These are phyloP conservation scores for Cynopterus brachyotis DNA, from an alignment of 2,113 vertebrate genomes.

Conservation along the genomic window DNA sequence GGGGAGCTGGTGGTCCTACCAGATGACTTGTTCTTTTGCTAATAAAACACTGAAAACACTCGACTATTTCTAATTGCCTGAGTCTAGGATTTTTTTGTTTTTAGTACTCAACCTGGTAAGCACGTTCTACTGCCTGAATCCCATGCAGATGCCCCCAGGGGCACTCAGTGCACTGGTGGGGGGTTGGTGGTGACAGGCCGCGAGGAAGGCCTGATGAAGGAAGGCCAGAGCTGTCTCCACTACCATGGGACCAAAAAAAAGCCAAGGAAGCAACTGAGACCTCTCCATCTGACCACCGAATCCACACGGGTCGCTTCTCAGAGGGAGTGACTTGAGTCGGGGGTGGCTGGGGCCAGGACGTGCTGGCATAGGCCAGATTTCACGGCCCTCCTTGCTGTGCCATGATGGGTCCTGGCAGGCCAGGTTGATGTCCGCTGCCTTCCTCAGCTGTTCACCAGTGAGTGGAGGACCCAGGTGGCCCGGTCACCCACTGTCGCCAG, in stretches of 20 bases:
- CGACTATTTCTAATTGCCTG: neutral
- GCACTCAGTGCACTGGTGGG: neutral
- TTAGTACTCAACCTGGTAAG: neutral
- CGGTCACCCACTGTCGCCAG: neutral
- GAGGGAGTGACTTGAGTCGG: neutral
- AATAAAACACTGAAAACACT: slow-evolving; percentile 56
- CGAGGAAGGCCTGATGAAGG: neutral
- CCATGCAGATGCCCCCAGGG: neutral
- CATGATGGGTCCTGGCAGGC: neutral
- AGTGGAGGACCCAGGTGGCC: neutral
- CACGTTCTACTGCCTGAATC: accelerated
- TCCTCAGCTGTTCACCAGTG: neutral
- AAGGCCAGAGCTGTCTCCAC: neutral
- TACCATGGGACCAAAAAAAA: neutral
- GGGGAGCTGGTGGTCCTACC: neutral
- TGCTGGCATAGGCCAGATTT: accelerated
- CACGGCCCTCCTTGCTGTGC: neutral
- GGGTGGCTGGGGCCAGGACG: neutral
- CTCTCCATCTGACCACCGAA: neutral
- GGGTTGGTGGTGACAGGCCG: neutral
- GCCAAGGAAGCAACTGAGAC: neutral
- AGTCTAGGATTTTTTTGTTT: neutral
- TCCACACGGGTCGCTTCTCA: neutral
- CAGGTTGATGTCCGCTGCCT: accelerated
- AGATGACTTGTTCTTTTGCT: neutral